phyloP scores from a whole-genome alignment of 2,113 vertebrate species.

The Sebastes fasciatus region DNA sequence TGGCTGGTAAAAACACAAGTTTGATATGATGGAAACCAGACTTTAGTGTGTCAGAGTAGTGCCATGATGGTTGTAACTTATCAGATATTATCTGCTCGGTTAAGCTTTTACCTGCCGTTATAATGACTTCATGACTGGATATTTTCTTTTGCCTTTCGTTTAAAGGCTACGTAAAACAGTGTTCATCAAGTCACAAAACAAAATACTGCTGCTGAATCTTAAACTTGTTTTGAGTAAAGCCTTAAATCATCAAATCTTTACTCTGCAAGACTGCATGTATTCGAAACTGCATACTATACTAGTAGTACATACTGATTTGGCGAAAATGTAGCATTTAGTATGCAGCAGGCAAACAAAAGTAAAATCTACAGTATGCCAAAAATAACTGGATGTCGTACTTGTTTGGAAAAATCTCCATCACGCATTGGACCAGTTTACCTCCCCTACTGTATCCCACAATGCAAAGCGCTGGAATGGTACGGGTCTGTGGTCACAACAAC shows the following conservation, averaged over 20 bases:
- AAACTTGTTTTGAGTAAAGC: background rate
- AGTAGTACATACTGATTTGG: no score
- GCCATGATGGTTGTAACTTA: background rate
- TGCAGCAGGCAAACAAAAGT: no score
- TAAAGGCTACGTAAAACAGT: background rate
- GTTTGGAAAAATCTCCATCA: no score
- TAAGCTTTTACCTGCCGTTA: background rate
- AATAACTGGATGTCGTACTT: no score
- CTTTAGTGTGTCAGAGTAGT: background rate
- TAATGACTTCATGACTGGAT: background rate
- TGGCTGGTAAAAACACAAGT: background rate
- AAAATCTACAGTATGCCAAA: no score
- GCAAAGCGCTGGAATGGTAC: no score
- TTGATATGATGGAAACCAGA: background rate
- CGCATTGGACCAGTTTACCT: no score
- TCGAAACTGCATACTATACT: no score
- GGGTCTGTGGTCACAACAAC: no score
- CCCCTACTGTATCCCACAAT: no score
- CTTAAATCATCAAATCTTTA: background rate
- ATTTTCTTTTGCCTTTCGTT: background rate
- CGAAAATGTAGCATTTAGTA: no score
- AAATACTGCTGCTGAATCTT: background rate
- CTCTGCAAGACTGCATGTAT: background rate
- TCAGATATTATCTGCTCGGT: background rate
- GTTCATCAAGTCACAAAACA: background rate